A percentile compares a stretch with the other conserved stretches of the same genome.
Evolutionary conservation across 1,140 invertebrate genomes (phyloP).

Genomic region (Fragariocoptes setiger): DNA sequence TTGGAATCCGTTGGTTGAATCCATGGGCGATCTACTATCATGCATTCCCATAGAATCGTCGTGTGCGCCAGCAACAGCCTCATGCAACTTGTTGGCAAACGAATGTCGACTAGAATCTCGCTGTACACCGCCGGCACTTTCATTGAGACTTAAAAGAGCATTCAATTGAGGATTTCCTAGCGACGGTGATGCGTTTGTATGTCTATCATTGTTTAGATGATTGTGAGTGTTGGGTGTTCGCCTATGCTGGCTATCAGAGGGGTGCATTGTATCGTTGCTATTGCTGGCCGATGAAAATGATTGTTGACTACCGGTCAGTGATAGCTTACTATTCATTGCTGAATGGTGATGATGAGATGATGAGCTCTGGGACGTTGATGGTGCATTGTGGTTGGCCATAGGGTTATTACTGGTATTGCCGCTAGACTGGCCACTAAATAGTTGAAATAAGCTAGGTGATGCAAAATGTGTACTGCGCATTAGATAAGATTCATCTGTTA

Average conservation of each 20-base stretch:
- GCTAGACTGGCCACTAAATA: neutral
- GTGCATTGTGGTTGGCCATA: neutral
- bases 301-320: neutral
- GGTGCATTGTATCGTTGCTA: neutral
- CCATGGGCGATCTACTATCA: neutral
- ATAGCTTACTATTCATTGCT: no score
- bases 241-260: no score
- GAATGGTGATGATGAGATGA: neutral
- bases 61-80: neutral
- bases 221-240: no score
- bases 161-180: neutral
- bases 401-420: neutral
- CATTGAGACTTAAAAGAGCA: neutral
- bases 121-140: neutral
- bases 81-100: neutral
- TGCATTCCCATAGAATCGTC: neutral
- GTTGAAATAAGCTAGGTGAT: neutral
- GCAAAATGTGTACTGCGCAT: neutral
- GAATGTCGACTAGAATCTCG: neutral
- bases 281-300: neutral
- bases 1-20: no score
- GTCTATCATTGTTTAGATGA: no score
- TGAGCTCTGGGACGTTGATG: neutral
- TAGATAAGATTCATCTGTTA: slow-evolving; percentile 20
- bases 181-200: neutral